Evolutionary conservation across 2,888 invertebrate genomes (phyloP).

Genomic region (Drosophila recens): DNA sequence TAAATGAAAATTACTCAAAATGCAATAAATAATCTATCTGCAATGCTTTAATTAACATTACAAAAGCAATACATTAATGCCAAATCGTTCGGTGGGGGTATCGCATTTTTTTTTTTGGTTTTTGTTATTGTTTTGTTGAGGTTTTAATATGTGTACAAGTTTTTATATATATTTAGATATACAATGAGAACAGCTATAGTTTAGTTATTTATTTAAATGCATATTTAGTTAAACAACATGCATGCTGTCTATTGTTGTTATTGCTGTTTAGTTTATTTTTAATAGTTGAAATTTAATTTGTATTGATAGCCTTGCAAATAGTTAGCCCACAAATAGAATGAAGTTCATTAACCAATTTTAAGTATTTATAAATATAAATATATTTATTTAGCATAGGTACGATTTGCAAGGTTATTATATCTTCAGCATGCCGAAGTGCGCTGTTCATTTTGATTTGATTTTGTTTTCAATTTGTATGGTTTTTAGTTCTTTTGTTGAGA

Average conservation of each 20-base stretch:
- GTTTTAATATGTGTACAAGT: conserved; percentile 27
- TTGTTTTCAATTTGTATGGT: conserved; percentile 26
- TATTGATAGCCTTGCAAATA: conserved; percentile 6
- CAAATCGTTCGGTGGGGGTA: conserved; percentile 26
- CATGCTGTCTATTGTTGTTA: conserved; percentile 34
- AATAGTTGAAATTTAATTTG: background rate
- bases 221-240: conserved; percentile 46
- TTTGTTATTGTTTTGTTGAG: conserved; percentile 11
- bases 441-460: conserved; percentile 29
- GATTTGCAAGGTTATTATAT: conserved; percentile 12
- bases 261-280: conserved; percentile 4
- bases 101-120: background rate
- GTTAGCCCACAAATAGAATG: background rate
- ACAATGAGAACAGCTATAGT: conserved; percentile 38
- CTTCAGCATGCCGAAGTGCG: conserved; percentile 22
- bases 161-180: conserved; percentile 32
- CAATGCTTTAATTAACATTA: conserved; percentile 33
- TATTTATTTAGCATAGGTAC: background rate
- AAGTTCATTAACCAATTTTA: no score
- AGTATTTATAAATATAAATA: background rate
- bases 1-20: conserved; percentile 35
- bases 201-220: conserved; percentile 38
- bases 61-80: conserved; percentile 43
- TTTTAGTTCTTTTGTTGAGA: conserved; percentile 51
- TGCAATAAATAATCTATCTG: conserved; percentile 35